These are phyloP conservation scores for Drosophila azteca DNA, from an alignment of 1,140 invertebrate species.

Conservation along the genomic window DNA sequence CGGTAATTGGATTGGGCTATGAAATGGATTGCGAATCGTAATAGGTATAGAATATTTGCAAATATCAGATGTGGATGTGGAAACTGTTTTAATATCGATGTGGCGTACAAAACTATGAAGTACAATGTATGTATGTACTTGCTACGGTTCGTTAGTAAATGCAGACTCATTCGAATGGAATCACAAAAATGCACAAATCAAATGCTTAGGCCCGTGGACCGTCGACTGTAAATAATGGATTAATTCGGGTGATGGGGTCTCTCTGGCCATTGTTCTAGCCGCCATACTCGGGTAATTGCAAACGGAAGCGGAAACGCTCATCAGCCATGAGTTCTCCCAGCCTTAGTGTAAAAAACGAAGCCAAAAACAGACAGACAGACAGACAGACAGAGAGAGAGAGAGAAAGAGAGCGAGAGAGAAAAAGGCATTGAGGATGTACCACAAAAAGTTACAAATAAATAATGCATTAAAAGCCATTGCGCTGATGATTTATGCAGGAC, in stretches of 20 bases:
- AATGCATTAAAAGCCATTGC: constrained; percentile 66
- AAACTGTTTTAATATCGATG: too few species aligned
- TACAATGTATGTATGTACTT: too few species aligned
- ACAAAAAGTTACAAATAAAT: constrained; percentile 54
- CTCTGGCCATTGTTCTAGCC: constrained; percentile 23
- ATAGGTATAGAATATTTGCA: background rate
- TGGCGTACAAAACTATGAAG: too few species aligned
- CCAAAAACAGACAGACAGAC: constrained; percentile 37
- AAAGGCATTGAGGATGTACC: constrained; percentile 14
- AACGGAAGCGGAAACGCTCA: constrained; percentile 63
- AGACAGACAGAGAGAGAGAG: too few species aligned
- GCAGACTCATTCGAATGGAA: constrained; percentile 5
- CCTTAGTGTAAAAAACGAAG: constrained; percentile 24
- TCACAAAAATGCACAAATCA: constrained; percentile 21
- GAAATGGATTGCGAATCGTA: too few species aligned
- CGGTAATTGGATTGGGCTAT: background rate
- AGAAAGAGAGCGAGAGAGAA: background rate
- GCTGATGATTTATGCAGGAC: constrained; percentile 64
- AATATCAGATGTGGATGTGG: too few species aligned
- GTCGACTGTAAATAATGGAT: constrained; percentile 36
- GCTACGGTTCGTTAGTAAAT: too few species aligned
- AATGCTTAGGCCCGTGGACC: background rate
- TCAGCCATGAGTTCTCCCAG: constrained; percentile 57
- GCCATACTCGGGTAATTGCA: constrained; percentile 53
- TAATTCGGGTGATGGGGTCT: constrained; percentile 2